phyloP scores from a whole-genome alignment of 2,113 vertebrate genomes.

The Mola mola region DNA sequence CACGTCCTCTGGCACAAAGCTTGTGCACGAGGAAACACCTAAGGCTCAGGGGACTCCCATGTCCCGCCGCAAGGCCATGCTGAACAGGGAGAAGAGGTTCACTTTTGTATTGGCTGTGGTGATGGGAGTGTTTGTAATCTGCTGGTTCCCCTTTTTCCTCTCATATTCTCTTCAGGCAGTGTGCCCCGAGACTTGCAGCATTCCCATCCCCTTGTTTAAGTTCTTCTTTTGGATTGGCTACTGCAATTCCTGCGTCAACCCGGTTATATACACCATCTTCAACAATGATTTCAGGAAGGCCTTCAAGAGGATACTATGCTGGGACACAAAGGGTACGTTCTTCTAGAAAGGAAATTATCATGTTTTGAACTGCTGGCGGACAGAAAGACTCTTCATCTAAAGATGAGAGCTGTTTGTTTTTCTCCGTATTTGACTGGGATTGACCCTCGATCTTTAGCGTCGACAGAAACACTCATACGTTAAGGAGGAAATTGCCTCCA shows the following conservation, averaged over 20 bases:
- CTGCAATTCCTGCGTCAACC: slow-evolving; percentile 89
- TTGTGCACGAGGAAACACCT: slow-evolving; percentile 62
- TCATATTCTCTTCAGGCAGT: slow-evolving; percentile 88
- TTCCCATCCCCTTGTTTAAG: slow-evolving; percentile 79
- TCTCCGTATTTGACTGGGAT: neutral
- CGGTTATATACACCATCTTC: slow-evolving; percentile 87
- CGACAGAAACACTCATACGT: slow-evolving; percentile 20
- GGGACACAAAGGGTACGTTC: slow-evolving; percentile 63
- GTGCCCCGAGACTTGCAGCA: slow-evolving; percentile 81
- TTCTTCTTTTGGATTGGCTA: slow-evolving; percentile 88
- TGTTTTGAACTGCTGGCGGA: neutral
- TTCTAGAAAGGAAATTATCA: slow-evolving; percentile 38
- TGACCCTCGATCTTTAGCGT: slow-evolving; percentile 1
- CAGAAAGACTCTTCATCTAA: neutral
- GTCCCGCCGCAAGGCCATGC: slow-evolving; percentile 82
- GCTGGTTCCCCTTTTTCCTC: slow-evolving; percentile 96
- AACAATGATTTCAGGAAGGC: slow-evolving; percentile 86
- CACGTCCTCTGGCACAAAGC: slow-evolving; percentile 72
- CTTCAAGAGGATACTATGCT: slow-evolving; percentile 81
- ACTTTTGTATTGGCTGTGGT: slow-evolving; percentile 91
- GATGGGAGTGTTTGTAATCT: slow-evolving; percentile 90
- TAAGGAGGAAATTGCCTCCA: slow-evolving; percentile 17
- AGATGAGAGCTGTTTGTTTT: neutral
- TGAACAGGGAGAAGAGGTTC: slow-evolving; percentile 88
- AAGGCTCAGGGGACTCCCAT: slow-evolving; percentile 50